Evolutionary conservation across 2,113 vertebrate species (phyloP), one percentile per base, ranked within the genome.

Genomic region (Nicator chloris): DNA sequence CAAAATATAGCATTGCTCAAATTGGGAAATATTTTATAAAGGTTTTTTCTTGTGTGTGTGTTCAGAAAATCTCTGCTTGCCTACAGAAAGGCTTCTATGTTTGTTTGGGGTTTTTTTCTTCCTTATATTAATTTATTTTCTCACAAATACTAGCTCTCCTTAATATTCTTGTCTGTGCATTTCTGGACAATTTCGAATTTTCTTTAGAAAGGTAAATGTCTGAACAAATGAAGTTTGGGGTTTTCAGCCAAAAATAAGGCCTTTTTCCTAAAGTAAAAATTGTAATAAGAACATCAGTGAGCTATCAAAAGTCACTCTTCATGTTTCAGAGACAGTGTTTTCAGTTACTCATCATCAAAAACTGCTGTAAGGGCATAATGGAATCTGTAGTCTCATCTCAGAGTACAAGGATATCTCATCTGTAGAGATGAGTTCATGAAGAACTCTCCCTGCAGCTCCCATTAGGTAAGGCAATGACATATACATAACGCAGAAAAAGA

Each of bases 1-100:
- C 91, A 94, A 95, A 95, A 92, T 83, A 96, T 12, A 92, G 50
- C 72, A 59, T 93, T 63, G 64, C 47, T 93, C 54, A 86, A 72
- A 86, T 73, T 77, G 68, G 64, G 42, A 91, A 88, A 83, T 88
- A 88, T 80, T 88, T 90, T 72, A 76, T 79, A 71, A 90, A 64
- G 53, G 4, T 1, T 2, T 15, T 40, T 56, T 35, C 31, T 19
- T 21, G 42, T 40, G 10, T 70, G 21, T 54, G 35, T 35, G 9
- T 68, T 24, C 40, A 82, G 63, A 94, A 92, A 87, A 81, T 49
- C 6, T 82, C n/a, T 49, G 28, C 49, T 82, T 68, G 60, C 19
- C 28, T 86, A 28, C 8, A 69, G 86, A 56, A 77, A 42, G n/a
- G 10, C 60, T 77, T 80, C 68, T 81, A 42, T 57, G 54, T 37